Conservation (phyloP, 2,888 invertebrate genomes). For the Brachypterus glaber region DNA sequence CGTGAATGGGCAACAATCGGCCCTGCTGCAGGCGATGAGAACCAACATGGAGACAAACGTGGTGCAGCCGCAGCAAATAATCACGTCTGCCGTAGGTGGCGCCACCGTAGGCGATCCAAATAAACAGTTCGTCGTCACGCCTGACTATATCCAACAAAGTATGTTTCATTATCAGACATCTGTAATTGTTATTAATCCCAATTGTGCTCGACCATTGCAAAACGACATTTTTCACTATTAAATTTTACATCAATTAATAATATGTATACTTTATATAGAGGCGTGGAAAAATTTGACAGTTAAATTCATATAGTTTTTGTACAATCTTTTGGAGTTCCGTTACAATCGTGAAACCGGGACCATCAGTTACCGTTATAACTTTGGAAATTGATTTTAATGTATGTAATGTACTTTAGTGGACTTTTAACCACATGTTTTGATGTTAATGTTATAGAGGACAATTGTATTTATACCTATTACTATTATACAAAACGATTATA, state of each 20-base stretch:
- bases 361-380: too few species aligned
- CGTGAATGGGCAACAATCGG: conserved; percentile 38
- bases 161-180: conserved; percentile 47
- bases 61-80: conserved; percentile 17
- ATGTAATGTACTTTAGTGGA: too few species aligned
- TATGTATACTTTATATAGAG: too few species aligned
- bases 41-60: conserved; percentile 15
- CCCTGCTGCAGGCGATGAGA: conserved; percentile 36
- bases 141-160: conserved; percentile 92
- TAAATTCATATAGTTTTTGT: conserved; percentile 1
- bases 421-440: too few species aligned
- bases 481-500: too few species aligned
- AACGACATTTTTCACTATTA: conserved; percentile 33
- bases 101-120: conserved; percentile 35
- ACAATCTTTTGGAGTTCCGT: too few species aligned
- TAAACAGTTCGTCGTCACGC: conserved; percentile 75
- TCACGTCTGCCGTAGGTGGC: conserved; percentile 19
- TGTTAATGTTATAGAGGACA: too few species aligned
- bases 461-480: too few species aligned
- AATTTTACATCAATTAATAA: conserved; percentile 25
- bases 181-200: conserved; percentile 41
- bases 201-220: conserved; percentile 41
- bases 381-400: too few species aligned
- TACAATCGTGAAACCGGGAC: too few species aligned
- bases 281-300: too few species aligned